phyloP scores from a whole-genome alignment of 2,888 invertebrate species.

The Deroplatys truncata region DNA sequence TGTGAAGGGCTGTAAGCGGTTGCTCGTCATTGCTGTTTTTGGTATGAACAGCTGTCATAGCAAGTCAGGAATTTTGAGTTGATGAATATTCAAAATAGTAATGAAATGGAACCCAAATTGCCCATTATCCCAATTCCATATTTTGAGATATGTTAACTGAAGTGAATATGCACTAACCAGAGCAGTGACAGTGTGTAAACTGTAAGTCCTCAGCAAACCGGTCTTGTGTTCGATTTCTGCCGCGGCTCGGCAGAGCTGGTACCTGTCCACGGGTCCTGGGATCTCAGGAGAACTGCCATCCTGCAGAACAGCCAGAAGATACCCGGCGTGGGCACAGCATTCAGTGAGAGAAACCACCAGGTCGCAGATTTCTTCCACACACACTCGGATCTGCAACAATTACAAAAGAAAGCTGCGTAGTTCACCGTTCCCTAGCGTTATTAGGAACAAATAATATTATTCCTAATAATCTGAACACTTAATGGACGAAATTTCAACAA shows the following conservation, averaged over 20 bases:
- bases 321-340: conserved; percentile 39
- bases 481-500: no score
- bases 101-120: no score
- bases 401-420: no score
- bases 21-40: no score
- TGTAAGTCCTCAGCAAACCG: conserved; percentile 21
- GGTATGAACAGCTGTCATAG: no score
- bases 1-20: no score
- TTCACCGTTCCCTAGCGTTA: background rate
- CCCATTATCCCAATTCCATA: no score
- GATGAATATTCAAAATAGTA: no score
- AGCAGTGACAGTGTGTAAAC: conserved; percentile 24
- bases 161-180: background rate
- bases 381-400: conserved; percentile 20
- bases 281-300: conserved; percentile 34
- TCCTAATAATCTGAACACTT: no score
- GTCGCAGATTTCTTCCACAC: conserved; percentile 37
- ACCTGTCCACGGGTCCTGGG: conserved; percentile 38
- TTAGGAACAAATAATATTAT: no score
- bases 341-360: conserved; percentile 39
- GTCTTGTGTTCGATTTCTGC: conserved; percentile 38
- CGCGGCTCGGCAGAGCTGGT: conserved; percentile 38
- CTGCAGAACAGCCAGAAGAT: conserved; percentile 36
- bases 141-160: no score
- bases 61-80: no score